These are phyloP conservation scores for Bufo bufo DNA, from an alignment of 2,113 vertebrate genomes.

Conservation along the genomic window DNA sequence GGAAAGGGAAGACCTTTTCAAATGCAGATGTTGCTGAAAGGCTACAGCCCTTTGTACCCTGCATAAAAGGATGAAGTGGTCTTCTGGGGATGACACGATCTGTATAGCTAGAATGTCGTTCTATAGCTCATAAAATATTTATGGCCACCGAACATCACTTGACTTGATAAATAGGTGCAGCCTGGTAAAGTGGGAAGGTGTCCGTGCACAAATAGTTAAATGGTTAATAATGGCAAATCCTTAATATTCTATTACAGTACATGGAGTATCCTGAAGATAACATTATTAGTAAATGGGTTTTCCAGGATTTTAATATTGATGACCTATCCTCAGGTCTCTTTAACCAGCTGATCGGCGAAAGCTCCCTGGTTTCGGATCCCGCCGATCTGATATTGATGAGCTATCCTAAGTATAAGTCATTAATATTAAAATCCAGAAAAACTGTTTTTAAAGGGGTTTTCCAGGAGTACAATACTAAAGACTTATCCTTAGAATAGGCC, in stretches of 20 bases:
- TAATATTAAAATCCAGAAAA: no score
- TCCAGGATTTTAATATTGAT: no score
- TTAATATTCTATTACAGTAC: neutral
- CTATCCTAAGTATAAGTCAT: no score
- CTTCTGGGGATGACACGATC: neutral
- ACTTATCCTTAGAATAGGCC: no score
- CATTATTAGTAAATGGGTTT: no score
- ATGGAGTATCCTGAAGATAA: no score
- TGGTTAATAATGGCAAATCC: neutral
- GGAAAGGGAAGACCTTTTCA: conserved; percentile 29
- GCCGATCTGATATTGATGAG: no score
- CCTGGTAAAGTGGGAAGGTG: neutral
- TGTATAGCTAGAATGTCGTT: neutral
- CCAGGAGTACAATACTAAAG: no score
- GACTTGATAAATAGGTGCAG: neutral
- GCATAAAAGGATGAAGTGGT: conserved; percentile 5
- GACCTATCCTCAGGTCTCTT: no score
- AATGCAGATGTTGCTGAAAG: conserved; percentile 27
- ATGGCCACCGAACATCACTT: neutral
- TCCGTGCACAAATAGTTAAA: neutral
- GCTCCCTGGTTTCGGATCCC: no score
- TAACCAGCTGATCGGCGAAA: no score
- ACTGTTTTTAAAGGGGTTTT: no score
- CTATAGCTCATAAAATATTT: neutral
- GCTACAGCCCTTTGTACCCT: neutral